These are phyloP conservation scores for Pseudopipra pipra DNA, from an alignment of 2,113 vertebrate genomes.

Conservation along the genomic window DNA sequence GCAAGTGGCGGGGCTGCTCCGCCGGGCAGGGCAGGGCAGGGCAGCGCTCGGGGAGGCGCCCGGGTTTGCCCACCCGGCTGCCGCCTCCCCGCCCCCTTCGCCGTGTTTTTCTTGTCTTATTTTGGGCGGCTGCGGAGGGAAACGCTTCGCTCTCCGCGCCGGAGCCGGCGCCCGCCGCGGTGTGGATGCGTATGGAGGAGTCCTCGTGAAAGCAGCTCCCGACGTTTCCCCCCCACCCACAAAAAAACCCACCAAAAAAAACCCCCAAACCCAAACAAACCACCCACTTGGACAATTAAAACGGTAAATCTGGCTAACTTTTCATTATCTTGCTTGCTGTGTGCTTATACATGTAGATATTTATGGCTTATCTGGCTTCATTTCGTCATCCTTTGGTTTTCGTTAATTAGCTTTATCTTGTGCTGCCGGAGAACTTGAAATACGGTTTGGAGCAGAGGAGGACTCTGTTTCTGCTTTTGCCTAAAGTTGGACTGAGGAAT, in stretches of 20 bases:
- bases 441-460: neutral
- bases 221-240: neutral
- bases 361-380: neutral
- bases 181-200: neutral
- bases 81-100: neutral
- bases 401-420: neutral
- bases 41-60: neutral
- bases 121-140: neutral
- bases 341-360: neutral
- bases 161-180: neutral
- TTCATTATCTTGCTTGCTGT: slow-evolving; percentile 26
- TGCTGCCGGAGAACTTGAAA: neutral
- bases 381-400: neutral
- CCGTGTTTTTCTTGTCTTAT: neutral
- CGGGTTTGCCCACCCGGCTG: neutral
- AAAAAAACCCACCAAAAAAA: neutral
- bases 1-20: neutral
- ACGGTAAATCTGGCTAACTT: slow-evolving; percentile 53
- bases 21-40: neutral
- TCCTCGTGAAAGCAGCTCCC: slow-evolving; percentile 5
- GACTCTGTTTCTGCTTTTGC: neutral
- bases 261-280: slow-evolving; percentile 28
- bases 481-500: neutral
- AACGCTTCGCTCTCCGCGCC: neutral
- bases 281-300: slow-evolving; percentile 41